Base-by-base conservation (phyloP, 2,888 invertebrate species). In the Lasioglossum vierecki region DNA sequence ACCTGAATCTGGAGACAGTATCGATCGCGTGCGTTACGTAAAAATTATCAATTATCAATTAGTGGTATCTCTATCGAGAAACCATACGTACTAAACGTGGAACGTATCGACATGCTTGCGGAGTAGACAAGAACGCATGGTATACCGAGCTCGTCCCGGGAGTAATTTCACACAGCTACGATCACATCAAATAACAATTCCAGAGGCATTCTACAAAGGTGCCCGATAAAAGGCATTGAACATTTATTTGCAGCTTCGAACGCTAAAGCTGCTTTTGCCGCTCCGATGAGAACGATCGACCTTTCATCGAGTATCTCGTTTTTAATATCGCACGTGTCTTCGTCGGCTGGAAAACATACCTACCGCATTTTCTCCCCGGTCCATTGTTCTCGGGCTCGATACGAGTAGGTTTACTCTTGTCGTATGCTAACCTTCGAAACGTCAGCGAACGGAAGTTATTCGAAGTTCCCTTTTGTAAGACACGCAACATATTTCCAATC, bases 151-250 rank as follows among this genome's bases (percentile, higher is more conserved):
- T 60, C 70, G 53, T 81, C 73, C 79, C 70, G 26, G 26, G 76
- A 78, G 88, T 86, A 86, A 90, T 88, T 90, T 90, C 80, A 79
- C 68, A 26, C 77, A 80, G 76, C 80, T 70, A 72, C 74, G 70
- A 75, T 81, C 79, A 26, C 39, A 66, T 70, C 66, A 79, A 84
- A 73, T n/a, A 73, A 70, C 76, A 79, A 76, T 71, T 53, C 53
- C 63, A 80, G 35, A 60, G 57, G 72, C 26, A 60, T 44, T 76
- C 75, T 68, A 49, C 66, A 78, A 71, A 78, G 77, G 74, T 74
- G 49, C 15, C 35, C 39, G 80, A 79, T 80, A 80, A 80, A 80
- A 76, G 75, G 70, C 35, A 81, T 72, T 13, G 66, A 57, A 78
- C 77, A 80, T 70, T 84, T 84, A 84, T 79, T 85, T 41, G 76